Evolutionary conservation across 2,113 vertebrate genomes (phyloP).

Genomic region (Pomatorhinus ruficollis): DNA sequence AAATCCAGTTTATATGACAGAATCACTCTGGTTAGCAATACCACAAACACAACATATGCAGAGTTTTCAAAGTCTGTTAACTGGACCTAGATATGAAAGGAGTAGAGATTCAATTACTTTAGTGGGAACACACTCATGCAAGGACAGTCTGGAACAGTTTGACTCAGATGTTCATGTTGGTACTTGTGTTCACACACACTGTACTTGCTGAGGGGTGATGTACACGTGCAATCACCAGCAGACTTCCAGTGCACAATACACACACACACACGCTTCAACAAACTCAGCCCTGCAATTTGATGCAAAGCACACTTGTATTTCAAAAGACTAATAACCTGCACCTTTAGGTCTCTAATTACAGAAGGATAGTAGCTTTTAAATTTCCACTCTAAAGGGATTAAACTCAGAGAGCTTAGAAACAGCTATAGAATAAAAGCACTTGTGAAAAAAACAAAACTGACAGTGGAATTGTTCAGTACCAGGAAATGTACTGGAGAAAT

Average conservation of each 20-base stretch:
- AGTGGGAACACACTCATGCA: not conserved
- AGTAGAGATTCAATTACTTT: not conserved
- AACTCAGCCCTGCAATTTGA: not conserved
- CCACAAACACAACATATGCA: slow-evolving; percentile 95
- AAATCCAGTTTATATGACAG: slow-evolving; percentile 97
- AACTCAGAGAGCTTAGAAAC: not conserved
- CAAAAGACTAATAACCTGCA: not conserved
- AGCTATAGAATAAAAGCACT: not conserved
- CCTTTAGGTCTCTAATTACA: not conserved
- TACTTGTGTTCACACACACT: not conserved
- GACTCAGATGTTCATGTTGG: fast-evolving
- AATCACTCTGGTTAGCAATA: slow-evolving; percentile 95
- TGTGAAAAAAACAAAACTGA: not conserved
- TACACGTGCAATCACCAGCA: not conserved
- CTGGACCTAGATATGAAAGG: slow-evolving; percentile 83
- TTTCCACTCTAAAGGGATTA: not conserved
- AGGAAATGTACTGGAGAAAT: not conserved
- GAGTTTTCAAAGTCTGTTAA: slow-evolving; percentile 98
- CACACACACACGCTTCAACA: not conserved
- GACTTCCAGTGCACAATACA: not conserved
- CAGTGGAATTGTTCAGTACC: not conserved
- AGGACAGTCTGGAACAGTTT: not conserved
- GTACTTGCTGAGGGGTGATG: not conserved
- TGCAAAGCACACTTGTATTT: not conserved
- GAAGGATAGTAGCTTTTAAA: not conserved